Percentiles rank a stretch among this genome's conserved stretches.
These are phyloP conservation scores for Rhodophaea formosa DNA, from an alignment of 2,888 invertebrate species.

Conservation along the genomic window DNA sequence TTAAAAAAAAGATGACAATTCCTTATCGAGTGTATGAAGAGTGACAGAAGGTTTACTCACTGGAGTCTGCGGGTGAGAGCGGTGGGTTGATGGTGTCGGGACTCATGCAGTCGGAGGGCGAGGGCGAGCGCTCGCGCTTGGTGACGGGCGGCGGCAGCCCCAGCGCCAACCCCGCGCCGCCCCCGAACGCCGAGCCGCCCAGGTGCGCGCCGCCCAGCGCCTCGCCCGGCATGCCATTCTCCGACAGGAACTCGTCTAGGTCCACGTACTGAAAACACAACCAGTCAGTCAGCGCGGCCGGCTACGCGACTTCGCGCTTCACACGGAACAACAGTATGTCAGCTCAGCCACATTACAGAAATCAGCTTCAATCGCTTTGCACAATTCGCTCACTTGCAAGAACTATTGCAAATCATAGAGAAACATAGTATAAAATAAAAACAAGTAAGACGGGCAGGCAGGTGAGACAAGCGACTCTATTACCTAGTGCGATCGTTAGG, in stretches of 20 bases:
- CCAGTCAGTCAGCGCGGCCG: constrained; percentile 34
- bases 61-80: constrained; percentile 94
- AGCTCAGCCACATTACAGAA: not conserved
- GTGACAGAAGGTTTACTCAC: constrained; percentile 79
- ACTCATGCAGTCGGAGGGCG: constrained; percentile 93
- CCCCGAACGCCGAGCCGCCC: constrained; percentile 83
- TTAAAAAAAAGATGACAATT: no score
- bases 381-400: constrained; percentile 5
- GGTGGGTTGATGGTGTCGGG: constrained; percentile 94
- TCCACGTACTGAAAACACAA: constrained; percentile 92
- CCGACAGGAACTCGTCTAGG: constrained; percentile 97
- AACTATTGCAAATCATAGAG: not conserved
- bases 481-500: constrained; percentile 64
- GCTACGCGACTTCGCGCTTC: constrained; percentile 6
- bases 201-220: constrained; percentile 84
- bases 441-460: constrained; percentile 15
- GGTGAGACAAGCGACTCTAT: constrained; percentile 49
- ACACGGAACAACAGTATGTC: not conserved
- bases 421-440: not conserved
- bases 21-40: no score
- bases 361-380: constrained; percentile 6
- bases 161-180: constrained; percentile 80
- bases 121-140: constrained; percentile 92
- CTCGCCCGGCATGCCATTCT: constrained; percentile 95
- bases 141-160: constrained; percentile 86